Conservation (phyloP, 2,797 vertebrate species). For the Epinephelus coioides region DNA sequence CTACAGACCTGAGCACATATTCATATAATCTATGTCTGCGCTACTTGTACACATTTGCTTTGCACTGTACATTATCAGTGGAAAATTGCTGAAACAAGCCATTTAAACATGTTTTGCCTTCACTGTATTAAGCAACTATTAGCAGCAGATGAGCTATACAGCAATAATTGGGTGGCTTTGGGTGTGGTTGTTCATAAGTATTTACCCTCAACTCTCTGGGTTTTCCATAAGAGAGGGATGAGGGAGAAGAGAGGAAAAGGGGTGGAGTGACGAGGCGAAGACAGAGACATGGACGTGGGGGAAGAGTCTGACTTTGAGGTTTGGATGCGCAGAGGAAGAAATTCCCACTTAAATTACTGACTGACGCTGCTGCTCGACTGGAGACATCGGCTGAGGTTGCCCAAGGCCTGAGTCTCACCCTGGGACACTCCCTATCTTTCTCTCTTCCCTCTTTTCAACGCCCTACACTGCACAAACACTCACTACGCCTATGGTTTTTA, state of each 20-base stretch:
- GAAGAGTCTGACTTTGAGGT: slow-evolving; percentile 83
- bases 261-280: slow-evolving; percentile 67
- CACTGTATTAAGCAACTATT: slow-evolving; percentile 30
- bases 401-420: slow-evolving; percentile 71
- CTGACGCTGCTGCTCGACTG: slow-evolving; percentile 79
- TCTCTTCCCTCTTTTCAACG: slow-evolving; percentile 34
- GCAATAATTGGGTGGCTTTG: slow-evolving; percentile 59
- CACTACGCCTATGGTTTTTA: neutral
- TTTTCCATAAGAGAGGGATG: slow-evolving; percentile 76
- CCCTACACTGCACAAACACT: slow-evolving; percentile 20
- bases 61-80: neutral
- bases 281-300: slow-evolving; percentile 70
- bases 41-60: neutral
- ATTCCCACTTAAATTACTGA: slow-evolving; percentile 84
- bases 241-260: slow-evolving; percentile 54
- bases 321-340: slow-evolving; percentile 82
- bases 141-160: slow-evolving; percentile 50
- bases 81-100: slow-evolving; percentile 31
- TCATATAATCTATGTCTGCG: slow-evolving; percentile 12
- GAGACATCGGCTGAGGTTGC: slow-evolving; percentile 80
- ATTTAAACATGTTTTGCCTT: slow-evolving; percentile 18
- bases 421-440: slow-evolving; percentile 74
- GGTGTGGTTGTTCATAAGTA: slow-evolving; percentile 76
- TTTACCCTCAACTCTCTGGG: slow-evolving; percentile 69
- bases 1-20: slow-evolving; percentile 2